Evolutionary conservation across 2,797 vertebrate species (phyloP).

Genomic region (Sebastes vulpes): DNA sequence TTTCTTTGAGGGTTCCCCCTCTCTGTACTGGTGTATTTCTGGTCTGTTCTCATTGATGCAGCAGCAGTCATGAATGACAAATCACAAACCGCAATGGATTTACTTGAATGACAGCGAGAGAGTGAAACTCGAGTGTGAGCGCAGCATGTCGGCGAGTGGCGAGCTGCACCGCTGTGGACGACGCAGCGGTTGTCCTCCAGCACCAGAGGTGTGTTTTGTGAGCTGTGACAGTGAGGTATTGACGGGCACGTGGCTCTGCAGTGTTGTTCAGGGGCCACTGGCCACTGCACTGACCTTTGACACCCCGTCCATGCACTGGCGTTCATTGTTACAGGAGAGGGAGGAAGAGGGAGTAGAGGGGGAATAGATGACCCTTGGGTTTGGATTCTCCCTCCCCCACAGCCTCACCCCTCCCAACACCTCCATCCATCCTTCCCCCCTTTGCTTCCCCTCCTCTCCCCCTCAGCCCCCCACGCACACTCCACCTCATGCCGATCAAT

Average conservation of each 20-base stretch:
- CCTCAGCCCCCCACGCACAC: constrained; percentile 24
- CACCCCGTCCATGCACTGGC: constrained; percentile 53
- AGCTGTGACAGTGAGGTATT: constrained; percentile 78
- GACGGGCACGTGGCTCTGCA: constrained; percentile 78
- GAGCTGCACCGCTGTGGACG: constrained; percentile 27
- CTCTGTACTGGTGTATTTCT: neutral
- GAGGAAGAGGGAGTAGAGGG: constrained; percentile 21
- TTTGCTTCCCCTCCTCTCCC: constrained; percentile 14
- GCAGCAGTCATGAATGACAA: constrained; percentile 37
- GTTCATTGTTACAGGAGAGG: constrained; percentile 61
- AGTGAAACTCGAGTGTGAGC: constrained; percentile 32
- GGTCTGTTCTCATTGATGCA: constrained; percentile 10
- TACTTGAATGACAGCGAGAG: constrained; percentile 30
- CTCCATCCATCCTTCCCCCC: constrained; percentile 49
- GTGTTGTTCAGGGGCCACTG: constrained; percentile 67
- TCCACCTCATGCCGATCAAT: constrained; percentile 86
- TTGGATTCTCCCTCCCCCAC: constrained; percentile 64
- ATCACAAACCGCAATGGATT: constrained; percentile 37
- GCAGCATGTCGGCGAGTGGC: constrained; percentile 34
- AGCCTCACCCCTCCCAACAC: constrained; percentile 64
- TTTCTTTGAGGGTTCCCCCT: constrained; percentile 1
- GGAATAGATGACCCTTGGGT: constrained; percentile 66
- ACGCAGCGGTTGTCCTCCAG: constrained; percentile 43
- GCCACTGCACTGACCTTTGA: constrained; percentile 81
- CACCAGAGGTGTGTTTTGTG: constrained; percentile 69